Percentiles rank a stretch among this genome's conserved stretches.
phyloP scores from a whole-genome alignment of 2,113 vertebrate genomes.

The Semnornis frantzii region DNA sequence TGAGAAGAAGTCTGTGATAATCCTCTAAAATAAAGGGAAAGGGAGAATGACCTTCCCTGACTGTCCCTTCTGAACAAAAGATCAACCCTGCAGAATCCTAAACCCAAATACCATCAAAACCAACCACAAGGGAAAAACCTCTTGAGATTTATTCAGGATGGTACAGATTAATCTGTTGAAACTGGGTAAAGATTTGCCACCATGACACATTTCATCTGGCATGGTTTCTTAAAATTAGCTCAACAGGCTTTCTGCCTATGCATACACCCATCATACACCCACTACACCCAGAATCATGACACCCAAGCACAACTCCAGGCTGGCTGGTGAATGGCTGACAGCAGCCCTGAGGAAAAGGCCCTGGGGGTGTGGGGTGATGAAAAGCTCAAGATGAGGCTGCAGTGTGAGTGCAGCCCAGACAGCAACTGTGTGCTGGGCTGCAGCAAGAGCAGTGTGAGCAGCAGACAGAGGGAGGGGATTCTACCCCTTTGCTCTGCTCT shows the following conservation, averaged over 20 bases:
- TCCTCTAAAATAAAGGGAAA: background rate
- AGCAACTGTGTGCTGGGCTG: too few relatives aligned
- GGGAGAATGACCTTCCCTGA: background rate
- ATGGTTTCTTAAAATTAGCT: background rate
- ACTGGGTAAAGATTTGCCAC: background rate
- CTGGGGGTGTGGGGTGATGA: too few relatives aligned
- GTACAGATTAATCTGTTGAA: background rate
- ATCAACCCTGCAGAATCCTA: rapidly evolving
- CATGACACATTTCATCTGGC: background rate
- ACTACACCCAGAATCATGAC: background rate
- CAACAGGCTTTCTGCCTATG: background rate
- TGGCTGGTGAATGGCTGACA: too few relatives aligned
- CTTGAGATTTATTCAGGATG: background rate
- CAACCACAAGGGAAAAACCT: background rate
- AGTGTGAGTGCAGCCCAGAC: too few relatives aligned
- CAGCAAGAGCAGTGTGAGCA: too few relatives aligned
- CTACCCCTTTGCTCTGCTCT: too few relatives aligned
- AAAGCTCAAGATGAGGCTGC: too few relatives aligned
- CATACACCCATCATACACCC: background rate
- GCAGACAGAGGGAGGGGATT: too few relatives aligned
- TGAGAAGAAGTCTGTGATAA: background rate
- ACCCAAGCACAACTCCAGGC: too few relatives aligned
- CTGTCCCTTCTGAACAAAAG: background rate
- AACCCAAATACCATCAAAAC: background rate
- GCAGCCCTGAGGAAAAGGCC: too few relatives aligned